These are phyloP conservation scores for Brachionus manjavacas DNA, from an alignment of 1,140 invertebrate genomes.

Conservation along the genomic window DNA sequence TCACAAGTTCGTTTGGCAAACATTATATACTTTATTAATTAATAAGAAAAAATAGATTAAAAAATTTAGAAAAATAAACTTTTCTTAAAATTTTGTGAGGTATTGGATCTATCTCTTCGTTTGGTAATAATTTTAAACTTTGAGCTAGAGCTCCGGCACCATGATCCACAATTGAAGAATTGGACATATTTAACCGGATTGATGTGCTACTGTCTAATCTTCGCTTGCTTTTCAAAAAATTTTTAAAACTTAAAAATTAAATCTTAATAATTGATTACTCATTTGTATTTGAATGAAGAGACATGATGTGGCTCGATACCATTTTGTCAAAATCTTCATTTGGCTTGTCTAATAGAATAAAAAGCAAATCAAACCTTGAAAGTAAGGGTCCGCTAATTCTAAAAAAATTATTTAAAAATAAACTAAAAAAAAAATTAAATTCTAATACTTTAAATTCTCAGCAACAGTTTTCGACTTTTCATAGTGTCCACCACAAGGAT, in stretches of 20 bases:
- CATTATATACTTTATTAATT: conserved; percentile 5
- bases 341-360: conserved; percentile 80
- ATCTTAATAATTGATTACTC: background rate
- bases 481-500: conserved; percentile 81
- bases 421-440: background rate
- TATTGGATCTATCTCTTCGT: conserved; percentile 67
- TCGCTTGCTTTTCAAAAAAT: background rate
- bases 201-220: background rate
- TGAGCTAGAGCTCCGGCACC: conserved; percentile 59
- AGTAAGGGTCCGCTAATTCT: conserved; percentile 73
- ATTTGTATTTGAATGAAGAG: conserved; percentile 61
- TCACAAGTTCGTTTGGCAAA: conserved; percentile 4
- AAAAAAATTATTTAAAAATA: background rate
- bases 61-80: conserved; percentile 44
- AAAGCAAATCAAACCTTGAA: conserved; percentile 86
- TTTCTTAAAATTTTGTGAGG: conserved; percentile 67
- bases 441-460: conserved; percentile 72
- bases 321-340: conserved; percentile 72
- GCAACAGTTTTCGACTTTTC: conserved; percentile 76
- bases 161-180: conserved; percentile 2
- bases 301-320: conserved; percentile 75
- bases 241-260: background rate
- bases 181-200: background rate
- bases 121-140: conserved; percentile 63
- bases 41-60: too few species aligned